These are phyloP conservation scores for Motacilla alba DNA, from an alignment of 2,113 vertebrate genomes.

Conservation along the genomic window DNA sequence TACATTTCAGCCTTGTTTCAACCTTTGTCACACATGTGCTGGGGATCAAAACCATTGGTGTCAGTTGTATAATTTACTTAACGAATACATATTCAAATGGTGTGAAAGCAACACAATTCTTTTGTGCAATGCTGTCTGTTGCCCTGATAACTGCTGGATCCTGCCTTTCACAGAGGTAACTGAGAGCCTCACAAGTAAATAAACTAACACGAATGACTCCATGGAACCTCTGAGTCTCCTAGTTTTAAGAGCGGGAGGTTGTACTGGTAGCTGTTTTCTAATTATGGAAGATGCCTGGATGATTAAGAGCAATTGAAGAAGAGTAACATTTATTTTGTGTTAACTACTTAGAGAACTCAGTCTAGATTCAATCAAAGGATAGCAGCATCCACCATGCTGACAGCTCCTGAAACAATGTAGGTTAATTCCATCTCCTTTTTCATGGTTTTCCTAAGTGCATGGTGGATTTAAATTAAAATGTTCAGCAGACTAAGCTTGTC, in stretches of 20 bases:
- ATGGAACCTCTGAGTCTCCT: not conserved
- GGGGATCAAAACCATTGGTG: not conserved
- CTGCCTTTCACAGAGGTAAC: not conserved
- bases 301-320: not conserved
- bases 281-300: not conserved
- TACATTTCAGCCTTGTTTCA: not conserved
- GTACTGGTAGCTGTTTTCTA: not conserved
- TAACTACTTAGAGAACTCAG: not conserved
- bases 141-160: fast-evolving
- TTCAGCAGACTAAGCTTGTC: not conserved
- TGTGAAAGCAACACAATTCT: not conserved
- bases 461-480: not conserved
- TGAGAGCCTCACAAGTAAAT: not conserved
- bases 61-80: not conserved
- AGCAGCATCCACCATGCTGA: not conserved
- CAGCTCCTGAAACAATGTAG: not conserved
- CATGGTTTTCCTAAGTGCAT: not conserved
- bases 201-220: not conserved
- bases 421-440: not conserved
- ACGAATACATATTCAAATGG: not conserved
- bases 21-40: not conserved
- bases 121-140: not conserved
- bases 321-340: not conserved
- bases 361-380: not conserved
- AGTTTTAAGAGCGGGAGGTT: not conserved